Base-by-base conservation (phyloP, 37 sponge, comb jelly and placozoan genomes). In the Hormiphora californensis region DNA sequence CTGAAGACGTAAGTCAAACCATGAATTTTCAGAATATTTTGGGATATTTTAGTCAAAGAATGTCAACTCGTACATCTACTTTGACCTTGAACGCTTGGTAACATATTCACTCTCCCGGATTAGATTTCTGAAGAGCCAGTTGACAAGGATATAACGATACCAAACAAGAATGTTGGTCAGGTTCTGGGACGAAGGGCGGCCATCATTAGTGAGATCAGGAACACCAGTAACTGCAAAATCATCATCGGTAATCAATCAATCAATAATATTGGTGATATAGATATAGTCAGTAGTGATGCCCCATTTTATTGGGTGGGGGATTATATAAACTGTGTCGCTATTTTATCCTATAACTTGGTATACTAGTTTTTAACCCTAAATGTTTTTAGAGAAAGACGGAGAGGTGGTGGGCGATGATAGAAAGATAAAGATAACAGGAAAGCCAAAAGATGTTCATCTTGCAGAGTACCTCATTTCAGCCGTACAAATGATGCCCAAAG, bases 191-290 rank as follows among this genome's bases (percentile, higher is more conserved):
- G 81, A 33, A 73, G 43, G 38, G 81, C 81, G 2, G 40, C 81
- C 27, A 73, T 73, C 81, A 73, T 73, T 11, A 73, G 43, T 40
- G 81, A 73, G 25, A 73, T 73, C 81, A 33, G 81, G 38, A 73
- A 4, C 32, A 8, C 43, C 25, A 43, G 46, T 3, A 73, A 41
- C 1, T 73, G 81, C 81, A 27, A 73, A 36, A 33, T 73, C 32
- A 27, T 36, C 43, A 46, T 73, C 22, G 81, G 68, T 67, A 39
- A 67, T 36, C n/a, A n/a, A n/a, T n/a, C n/a, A n/a, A n/a, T n/a
- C n/a, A n/a, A n/a, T n/a, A n/a, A n/a, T n/a, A n/a, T n/a, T n/a
- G n/a, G n/a, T n/a, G n/a, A n/a, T n/a, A n/a, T n/a, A n/a, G n/a
- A n/a, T n/a, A n/a, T n/a, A n/a, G n/a, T n/a, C n/a, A n/a, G n/a